A percentile compares a stretch with the other conserved stretches of the same genome.
Evolutionary conservation across 2,797 vertebrate genomes (phyloP).

Genomic region (Labeo calbasu): DNA sequence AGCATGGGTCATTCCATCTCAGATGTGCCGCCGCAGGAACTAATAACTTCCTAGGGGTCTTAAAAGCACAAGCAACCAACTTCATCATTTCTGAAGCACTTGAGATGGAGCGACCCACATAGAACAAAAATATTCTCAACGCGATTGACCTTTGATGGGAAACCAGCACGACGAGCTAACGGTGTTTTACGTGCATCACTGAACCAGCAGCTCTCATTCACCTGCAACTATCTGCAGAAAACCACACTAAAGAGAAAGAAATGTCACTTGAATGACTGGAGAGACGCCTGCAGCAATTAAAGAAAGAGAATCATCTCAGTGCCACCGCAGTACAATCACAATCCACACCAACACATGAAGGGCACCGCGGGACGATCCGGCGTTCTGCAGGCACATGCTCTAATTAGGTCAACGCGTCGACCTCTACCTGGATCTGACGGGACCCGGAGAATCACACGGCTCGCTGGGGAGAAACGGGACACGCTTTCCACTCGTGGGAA

Average conservation of each 20-base stretch:
- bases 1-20: neutral
- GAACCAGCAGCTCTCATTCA: conserved; percentile 3
- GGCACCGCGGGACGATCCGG: conserved; percentile 5
- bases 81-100: neutral
- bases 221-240: conserved; percentile 42
- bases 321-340: conserved; percentile 33
- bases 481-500: neutral
- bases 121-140: conserved; percentile 25
- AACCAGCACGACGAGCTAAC: conserved; percentile 44
- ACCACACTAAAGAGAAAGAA: conserved; percentile 5
- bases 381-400: conserved; percentile 44
- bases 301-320: conserved; percentile 10
- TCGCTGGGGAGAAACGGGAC: neutral
- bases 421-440: conserved; percentile 61
- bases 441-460: conserved; percentile 41
- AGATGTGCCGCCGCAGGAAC: neutral
- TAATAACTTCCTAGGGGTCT: neutral
- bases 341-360: conserved; percentile 42
- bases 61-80: conserved; percentile 1
- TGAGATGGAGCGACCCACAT: neutral
- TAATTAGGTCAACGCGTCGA: conserved; percentile 60
- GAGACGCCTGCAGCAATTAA: conserved; percentile 51
- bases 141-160: conserved; percentile 52
- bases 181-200: conserved; percentile 29
- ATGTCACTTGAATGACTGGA: conserved; percentile 48